Conservation (phyloP, 2,888 invertebrate genomes). For the Cepaea hortensis region DNA sequence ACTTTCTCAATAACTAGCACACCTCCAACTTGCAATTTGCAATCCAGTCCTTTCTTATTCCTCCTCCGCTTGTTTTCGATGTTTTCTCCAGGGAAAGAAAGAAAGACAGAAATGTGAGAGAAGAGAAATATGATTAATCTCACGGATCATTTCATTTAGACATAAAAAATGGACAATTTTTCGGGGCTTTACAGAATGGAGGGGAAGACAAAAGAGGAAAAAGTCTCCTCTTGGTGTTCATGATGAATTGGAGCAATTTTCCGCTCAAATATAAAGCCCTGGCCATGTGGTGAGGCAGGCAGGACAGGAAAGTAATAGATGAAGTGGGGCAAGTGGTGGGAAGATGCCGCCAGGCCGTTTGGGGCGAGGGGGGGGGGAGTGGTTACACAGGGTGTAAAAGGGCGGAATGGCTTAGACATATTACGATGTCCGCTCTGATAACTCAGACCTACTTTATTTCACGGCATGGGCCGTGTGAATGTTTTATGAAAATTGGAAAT, state of each 20-base stretch:
- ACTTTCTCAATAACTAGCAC: neutral
- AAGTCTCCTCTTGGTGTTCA: neutral
- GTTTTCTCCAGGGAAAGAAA: neutral
- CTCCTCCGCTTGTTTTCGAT: neutral
- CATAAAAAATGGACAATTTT: neutral
- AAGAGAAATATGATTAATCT: constrained; percentile 36
- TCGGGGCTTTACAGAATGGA: neutral
- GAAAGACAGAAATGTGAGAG: neutral
- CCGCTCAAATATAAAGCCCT: neutral
- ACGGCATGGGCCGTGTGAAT: no score
- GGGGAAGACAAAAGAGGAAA: neutral
- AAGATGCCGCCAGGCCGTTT: no score
- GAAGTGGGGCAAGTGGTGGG: no score
- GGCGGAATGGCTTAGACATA: no score
- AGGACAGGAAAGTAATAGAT: neutral
- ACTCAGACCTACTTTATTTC: no score
- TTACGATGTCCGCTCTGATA: no score
- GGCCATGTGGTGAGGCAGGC: neutral
- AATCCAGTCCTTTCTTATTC: neutral
- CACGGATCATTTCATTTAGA: constrained; percentile 31
- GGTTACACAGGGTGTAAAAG: no score
- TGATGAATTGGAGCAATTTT: constrained; percentile 41
- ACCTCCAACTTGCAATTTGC: neutral
- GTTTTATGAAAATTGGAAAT: no score
- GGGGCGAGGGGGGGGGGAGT: no score